Evolutionary conservation across 1,140 invertebrate species (phyloP).

Genomic region (Colletes gigas): DNA sequence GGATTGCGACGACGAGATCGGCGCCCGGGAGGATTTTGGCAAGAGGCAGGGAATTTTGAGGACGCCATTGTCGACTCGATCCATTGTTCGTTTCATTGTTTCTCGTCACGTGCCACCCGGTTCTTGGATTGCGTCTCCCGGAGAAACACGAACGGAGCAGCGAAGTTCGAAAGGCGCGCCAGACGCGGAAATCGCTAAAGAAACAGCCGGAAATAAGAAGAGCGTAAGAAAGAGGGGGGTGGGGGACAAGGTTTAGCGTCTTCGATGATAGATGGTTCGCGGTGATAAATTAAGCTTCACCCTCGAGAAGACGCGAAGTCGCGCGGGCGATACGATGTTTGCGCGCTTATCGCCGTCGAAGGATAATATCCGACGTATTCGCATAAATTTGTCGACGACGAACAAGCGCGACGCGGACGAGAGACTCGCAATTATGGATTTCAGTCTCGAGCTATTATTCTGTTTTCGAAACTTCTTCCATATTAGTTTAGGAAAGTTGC

Average conservation of each 20-base stretch:
- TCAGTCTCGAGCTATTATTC: background rate
- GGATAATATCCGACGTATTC: background rate
- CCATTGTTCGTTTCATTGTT: conserved; percentile 57
- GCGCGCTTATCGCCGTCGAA: background rate
- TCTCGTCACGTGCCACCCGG: conserved; percentile 48
- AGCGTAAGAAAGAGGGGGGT: background rate
- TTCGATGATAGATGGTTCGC: conserved; percentile 49
- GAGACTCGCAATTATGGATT: background rate
- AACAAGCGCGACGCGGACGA: background rate
- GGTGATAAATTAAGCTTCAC: conserved; percentile 49
- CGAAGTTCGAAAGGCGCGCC: conserved; percentile 5
- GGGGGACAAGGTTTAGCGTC: conserved; percentile 13
- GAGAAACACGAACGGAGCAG: conserved; percentile 3
- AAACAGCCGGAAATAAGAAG: background rate
- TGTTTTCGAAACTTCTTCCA: background rate
- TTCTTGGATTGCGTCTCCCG: conserved; percentile 1
- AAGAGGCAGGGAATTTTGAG: conserved; percentile 47
- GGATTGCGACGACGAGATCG: conserved; percentile 29
- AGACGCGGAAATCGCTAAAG: background rate
- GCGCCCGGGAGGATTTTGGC: conserved; percentile 55
- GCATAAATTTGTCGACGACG: background rate
- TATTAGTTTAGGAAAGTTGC: no score
- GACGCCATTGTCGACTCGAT: conserved; percentile 49
- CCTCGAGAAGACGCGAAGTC: background rate
- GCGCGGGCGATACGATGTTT: background rate